Evolutionary conservation across 2,797 vertebrate genomes (phyloP), one percentile per base, ranked within the genome.

Genomic region (Tapirus indicus): DNA sequence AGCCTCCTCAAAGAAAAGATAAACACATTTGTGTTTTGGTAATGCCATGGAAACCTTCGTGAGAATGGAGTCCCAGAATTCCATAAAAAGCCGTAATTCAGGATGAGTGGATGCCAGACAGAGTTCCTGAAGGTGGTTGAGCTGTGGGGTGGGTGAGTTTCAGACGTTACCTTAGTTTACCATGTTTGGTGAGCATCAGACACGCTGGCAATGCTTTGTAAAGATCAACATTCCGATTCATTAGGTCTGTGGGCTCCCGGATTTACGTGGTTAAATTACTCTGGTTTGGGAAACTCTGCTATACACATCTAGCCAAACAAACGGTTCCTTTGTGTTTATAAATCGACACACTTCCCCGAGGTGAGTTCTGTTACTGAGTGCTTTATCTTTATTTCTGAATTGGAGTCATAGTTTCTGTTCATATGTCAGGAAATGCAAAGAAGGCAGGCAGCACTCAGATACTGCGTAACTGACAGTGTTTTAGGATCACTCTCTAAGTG

Each of bases 91-190:
- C 60, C 1, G 7, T 64, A 32, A 3, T 41, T 25, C 2, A 23
- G 41, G 29, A 16, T 16, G 7, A 66, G 68, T 2, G 7, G 41
- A 16, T 14, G 4, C 20, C 4, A 5, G 0, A 2, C 18, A 14
- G 0, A 3, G 18, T 83, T 18, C 29, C 4, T 1, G 14, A n/a
- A 49, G n/a, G 41, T 12, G 20, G 38, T 21, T 14, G 79, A 3
- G 18, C 12, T 56, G 68, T 2, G 20, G 18, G 4, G 1, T 35
- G 18, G 68, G 20, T 71, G 10, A 60, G 2, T 72, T 44, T 2
- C 7, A 16, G 71, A 72, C 7, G 0, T 2, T 18, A 12, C 52
- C n/a, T 9, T 8, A 16, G 35, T 20, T 29, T 11, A 44, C 5
- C 7, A 3, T 6, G 25, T 12, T 82, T 29, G 35, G 35, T 29